Conservation (phyloP, 2,797 vertebrate species). For the Pelochelys cantorii region DNA sequence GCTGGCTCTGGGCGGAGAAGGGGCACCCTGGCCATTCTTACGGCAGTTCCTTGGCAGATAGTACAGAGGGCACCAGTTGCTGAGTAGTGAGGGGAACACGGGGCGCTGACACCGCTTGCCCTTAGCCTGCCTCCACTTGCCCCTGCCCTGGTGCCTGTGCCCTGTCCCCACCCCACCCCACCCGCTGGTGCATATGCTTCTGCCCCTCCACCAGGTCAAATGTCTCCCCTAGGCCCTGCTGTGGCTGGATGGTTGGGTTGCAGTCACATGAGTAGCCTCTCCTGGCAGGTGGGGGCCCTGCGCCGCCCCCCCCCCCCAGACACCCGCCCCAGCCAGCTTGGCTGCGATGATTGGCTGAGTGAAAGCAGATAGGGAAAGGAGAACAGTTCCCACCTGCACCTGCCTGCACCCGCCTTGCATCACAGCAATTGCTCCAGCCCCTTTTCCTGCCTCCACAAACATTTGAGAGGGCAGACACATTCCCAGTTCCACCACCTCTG, state of each 20-base stretch:
- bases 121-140: no score
- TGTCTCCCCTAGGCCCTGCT: background rate
- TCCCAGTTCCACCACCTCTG: no score
- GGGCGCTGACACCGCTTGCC: no score
- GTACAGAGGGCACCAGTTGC: no score
- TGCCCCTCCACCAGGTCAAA: background rate
- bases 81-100: no score
- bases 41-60: background rate
- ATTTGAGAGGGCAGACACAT: background rate
- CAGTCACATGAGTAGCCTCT: no score
- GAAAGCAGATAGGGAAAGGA: background rate
- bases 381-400: background rate
- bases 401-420: no score
- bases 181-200: background rate
- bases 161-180: background rate
- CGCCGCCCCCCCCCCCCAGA: background rate
- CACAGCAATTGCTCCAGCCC: background rate
- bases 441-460: background rate
- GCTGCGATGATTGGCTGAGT: background rate
- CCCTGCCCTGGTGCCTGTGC: no score
- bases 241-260: background rate
- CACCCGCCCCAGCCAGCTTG: background rate
- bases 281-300: background rate
- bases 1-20: background rate
- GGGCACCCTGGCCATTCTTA: background rate